Evolutionary conservation across 1,140 invertebrate genomes (phyloP), one percentile per base, ranked within the genome.

Genomic region (Euwallacea fornicatus): DNA sequence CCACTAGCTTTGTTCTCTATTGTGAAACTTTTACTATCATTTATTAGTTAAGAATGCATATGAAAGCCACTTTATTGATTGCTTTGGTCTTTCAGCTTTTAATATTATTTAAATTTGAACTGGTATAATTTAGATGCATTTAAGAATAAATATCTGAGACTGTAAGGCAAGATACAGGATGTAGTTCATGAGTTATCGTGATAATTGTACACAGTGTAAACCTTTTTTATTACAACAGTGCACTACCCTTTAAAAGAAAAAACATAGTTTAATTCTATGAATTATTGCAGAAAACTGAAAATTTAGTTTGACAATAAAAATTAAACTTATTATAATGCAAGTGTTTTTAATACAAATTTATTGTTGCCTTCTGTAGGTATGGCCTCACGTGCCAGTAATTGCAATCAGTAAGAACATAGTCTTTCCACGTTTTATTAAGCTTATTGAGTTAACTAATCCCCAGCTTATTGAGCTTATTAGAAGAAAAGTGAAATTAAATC

Each of bases 371-470:
- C 6, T 63, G 13, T 58, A 71, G 69, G 69, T 94, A 41, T 99
- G 95, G 91, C 97, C 98, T 7, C 89, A 94, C 81, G 89, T 99
- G 7, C 98, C 98, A 53, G 88, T 99, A 10, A 93, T 99, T 77
- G 95, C 97, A 2, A 92, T 99, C 66, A 92, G 87, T 77, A 88
- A 95, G 76, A 96, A 97, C 86, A 97, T 97, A 44, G 92, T 99
- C 0, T 99, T 99, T 85, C 98, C 98, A 50, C 88, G 94, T 77
- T 99, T 99, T 84, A 96, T 98, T 71, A 99, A 99, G 85, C 89
- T 99, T 72, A 91, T 99, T 73, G 97, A 99, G 85, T 85, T 99
- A 11, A 89, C 91, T 16, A 92, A 99, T 84, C 91, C 93, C 71
- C 84, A 88, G 58, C 83, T 99, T 54, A 95, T 98, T 77, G 91